phyloP scores from a whole-genome alignment of 2,888 invertebrate genomes.

The Sinodicranocentrus sp. region DNA sequence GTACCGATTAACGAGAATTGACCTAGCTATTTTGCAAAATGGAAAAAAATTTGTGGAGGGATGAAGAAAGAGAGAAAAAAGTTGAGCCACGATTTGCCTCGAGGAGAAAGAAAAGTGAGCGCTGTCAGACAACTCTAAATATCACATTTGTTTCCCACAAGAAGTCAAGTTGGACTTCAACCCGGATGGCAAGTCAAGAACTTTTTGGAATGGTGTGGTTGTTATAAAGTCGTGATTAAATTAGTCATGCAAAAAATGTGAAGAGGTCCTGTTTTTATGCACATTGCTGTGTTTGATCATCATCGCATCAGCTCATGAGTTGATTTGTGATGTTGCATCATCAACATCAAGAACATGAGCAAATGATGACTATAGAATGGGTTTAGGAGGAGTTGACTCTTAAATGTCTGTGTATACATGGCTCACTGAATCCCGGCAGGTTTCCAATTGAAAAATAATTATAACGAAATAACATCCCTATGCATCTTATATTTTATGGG shows the following conservation, averaged over 20 bases:
- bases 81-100: constrained; percentile 59
- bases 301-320: constrained; percentile 42
- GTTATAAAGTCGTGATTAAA: constrained; percentile 68
- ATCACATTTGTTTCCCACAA: constrained; percentile 51
- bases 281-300: constrained; percentile 50
- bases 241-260: constrained; percentile 65
- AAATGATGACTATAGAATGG: constrained; percentile 30
- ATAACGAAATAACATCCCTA: background rate
- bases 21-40: constrained; percentile 59
- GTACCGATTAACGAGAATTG: constrained; percentile 57
- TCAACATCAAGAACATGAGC: background rate
- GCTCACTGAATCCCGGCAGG: background rate
- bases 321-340: constrained; percentile 54
- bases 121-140: constrained; percentile 57
- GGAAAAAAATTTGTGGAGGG: constrained; percentile 4
- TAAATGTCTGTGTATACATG: too few species aligned
- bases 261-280: constrained; percentile 62
- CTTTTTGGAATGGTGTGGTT: constrained; percentile 46
- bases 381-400: too few species aligned
- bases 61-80: constrained; percentile 12
- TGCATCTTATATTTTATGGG: too few species aligned
- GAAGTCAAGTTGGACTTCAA: constrained; percentile 55
- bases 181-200: constrained; percentile 59
- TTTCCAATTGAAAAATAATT: constrained; percentile 31
- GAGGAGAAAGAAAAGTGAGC: constrained; percentile 50